Base-by-base conservation (phyloP, 2,888 invertebrate species). In the Ophonus ardosiacus region DNA sequence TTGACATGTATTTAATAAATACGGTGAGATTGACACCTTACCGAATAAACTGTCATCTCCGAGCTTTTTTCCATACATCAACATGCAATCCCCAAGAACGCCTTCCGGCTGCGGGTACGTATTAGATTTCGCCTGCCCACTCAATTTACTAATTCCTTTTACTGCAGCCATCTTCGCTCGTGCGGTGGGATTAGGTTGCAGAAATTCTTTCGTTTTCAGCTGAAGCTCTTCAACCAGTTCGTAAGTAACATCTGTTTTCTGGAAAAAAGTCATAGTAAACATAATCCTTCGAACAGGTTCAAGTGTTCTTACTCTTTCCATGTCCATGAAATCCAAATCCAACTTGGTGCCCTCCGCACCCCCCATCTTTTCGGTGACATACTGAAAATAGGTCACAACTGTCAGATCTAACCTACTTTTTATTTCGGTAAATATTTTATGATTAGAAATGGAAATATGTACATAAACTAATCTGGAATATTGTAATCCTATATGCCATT, bases 301-400 rank as follows among this genome's bases (percentile, higher is more conserved):
- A 51, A 51, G 13, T 51, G 43, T 94, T 93, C 95, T 94, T 93
- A 98, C 98, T 93, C 97, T 96, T 94, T 99, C 99, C 99, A 99
- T 99, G 91, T 99, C 99, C 93, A 97, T 94, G 92, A 99, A 99
- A 90, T 99, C 99, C 92, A 99, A 95, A 93, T 99, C 99, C 90
- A 99, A 94, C 93, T 99, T 99, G 88, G 99, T 99, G 92, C 99
- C 99, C 93, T 99, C 99, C 88, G 99, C 99, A 91, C 99, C 99
- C 87, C 99, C 99, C 96, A 99, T 99, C 93, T 99, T 99, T 93
- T 99, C 99, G 91, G 98, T 99, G 94, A 99, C 97, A 95, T 98
- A 99, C 98, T 98, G 94, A 86, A 94, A 95, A 90, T 74, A 74
- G 71, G 71, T 74, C 71, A 74, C 17, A 74, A 40, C 15, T 74